Evolutionary conservation across 2,113 vertebrate species (phyloP), one percentile per base, ranked within the genome.

Genomic region (Apeltes quadracus): DNA sequence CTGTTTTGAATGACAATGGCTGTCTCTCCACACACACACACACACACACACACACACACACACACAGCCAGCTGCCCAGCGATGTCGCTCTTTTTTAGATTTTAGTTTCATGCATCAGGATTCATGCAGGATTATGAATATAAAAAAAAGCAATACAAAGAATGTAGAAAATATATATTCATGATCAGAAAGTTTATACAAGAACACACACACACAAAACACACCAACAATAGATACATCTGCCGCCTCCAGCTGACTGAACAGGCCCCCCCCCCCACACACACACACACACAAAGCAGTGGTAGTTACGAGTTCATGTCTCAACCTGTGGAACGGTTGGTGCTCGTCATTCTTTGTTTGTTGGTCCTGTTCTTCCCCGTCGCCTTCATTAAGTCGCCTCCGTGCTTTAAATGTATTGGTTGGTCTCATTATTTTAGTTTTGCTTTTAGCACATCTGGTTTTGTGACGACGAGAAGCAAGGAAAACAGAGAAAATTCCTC

Each of bases 161-260:
- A n/a, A n/a, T n/a, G n/a, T n/a, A n/a, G n/a, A n/a, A n/a, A n/a
- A n/a, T n/a, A n/a, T n/a, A 7, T 18, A 48, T 48, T 48, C 20
- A 20, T 22, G 46, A 8, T 72, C 72, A 43, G 20, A 53, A 22
- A 44, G 29, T 69, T 38, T 18, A 53, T 9, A 43, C 67, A 73
- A 12, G 38, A 9, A 20, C 44, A 43, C 69, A 41, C 71, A 22
- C 46, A 50, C 3, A 11, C 20, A 22, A 20, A 51, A 15, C n/a
- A 15, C 29, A 32, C 38, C 38, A 14, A 70, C 41, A 74, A 78
- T 57, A 63, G 58, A 41, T 51, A 51, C 86, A 80, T 86, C 74
- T 84, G 85, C 66, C 16, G 41, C 39, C 39, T 71, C 58, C 82
- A 77, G 68, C 78, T 82, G 85, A n/a, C n/a, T n/a, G n/a, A n/a